Conservation (phyloP, 2,113 vertebrate genomes). For the Camelus dromedarius region DNA sequence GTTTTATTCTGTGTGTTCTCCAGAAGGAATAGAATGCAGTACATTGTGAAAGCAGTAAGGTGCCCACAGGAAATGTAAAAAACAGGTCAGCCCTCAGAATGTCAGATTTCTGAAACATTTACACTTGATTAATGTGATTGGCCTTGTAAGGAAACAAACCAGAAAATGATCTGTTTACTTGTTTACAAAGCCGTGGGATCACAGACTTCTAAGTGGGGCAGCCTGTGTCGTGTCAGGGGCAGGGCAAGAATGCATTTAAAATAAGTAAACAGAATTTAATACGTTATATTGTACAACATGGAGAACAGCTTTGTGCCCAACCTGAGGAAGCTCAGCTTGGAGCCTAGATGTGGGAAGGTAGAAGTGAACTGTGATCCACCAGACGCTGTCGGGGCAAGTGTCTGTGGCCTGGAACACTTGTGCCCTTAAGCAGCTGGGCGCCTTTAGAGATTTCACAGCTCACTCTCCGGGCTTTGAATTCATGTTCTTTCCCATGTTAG, state of each 20-base stretch:
- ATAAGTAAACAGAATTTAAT: neutral
- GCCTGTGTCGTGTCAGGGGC: neutral
- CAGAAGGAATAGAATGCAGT: neutral
- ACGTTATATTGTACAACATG: neutral
- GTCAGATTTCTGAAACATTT: neutral
- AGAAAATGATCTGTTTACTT: neutral
- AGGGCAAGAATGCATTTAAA: neutral
- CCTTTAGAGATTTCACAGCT: neutral
- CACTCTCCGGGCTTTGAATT: neutral
- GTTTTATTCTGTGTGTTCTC: neutral
- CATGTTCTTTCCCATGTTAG: rapidly evolving
- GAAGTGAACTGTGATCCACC: rapidly evolving
- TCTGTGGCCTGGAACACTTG: too few relatives aligned
- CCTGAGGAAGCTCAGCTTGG: neutral
- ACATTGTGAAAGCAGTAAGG: neutral
- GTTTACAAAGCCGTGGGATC: neutral
- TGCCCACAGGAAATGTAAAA: neutral
- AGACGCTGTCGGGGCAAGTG: rapidly evolving
- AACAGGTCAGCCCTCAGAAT: neutral
- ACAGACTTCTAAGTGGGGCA: neutral
- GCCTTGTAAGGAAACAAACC: neutral
- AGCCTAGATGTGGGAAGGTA: neutral
- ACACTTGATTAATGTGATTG: neutral
- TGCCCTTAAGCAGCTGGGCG: neutral
- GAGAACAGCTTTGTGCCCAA: neutral